Conservation (phyloP, 2,888 invertebrate species). For the Oscheius sp. region DNA sequence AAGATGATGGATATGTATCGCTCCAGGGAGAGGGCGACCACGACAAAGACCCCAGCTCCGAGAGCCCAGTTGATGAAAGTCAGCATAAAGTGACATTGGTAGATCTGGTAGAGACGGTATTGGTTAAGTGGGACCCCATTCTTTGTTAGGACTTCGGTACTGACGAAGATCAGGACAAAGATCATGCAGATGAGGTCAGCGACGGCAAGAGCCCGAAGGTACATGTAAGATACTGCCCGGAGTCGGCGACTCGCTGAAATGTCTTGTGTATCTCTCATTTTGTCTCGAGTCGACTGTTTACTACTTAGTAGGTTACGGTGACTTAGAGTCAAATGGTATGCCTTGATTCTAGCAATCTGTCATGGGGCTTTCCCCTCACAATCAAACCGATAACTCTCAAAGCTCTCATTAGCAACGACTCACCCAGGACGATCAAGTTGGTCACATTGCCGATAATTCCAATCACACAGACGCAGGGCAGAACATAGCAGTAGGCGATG, state of each 20-base stretch:
- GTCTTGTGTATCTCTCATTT: not conserved
- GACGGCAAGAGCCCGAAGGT: slow-evolving; percentile 60
- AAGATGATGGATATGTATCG: slow-evolving; percentile 72
- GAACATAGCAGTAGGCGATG: slow-evolving; percentile 72
- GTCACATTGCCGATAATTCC: slow-evolving; percentile 66
- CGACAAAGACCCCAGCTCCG: slow-evolving; percentile 71
- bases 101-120: slow-evolving; percentile 62
- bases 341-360: too few relatives aligned
- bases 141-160: slow-evolving; percentile 64
- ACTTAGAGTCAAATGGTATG: too few relatives aligned
- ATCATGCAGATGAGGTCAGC: slow-evolving; percentile 73
- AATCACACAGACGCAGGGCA: slow-evolving; percentile 68
- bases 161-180: slow-evolving; percentile 69
- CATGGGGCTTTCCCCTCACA: too few relatives aligned
- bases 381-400: too few relatives aligned
- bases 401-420: not conserved
- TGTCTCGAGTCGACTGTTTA: not conserved
- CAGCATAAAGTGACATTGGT: slow-evolving; percentile 69
- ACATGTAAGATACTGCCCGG: slow-evolving; percentile 72
- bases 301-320: not conserved
- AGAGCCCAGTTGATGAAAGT: slow-evolving; percentile 73
- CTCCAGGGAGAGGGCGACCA: slow-evolving; percentile 72
- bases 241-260: slow-evolving; percentile 64
- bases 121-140: slow-evolving; percentile 57
- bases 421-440: slow-evolving; percentile 69